Conservation (phyloP, 37 sponge, comb jelly and placozoan genomes). For the Diacarnus erythraeanus region DNA sequence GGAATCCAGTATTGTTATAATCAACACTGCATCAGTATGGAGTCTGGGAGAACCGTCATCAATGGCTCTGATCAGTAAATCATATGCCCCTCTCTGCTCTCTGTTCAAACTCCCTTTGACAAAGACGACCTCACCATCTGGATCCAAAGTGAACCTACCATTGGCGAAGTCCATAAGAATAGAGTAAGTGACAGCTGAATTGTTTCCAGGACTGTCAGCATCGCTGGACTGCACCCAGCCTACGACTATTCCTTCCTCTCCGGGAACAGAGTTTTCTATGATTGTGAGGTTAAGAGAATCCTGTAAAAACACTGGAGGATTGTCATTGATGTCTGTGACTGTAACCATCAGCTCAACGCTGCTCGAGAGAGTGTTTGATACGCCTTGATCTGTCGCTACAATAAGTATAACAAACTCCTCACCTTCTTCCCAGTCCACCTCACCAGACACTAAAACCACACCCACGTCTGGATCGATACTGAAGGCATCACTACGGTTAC, state of each 20-base stretch:
- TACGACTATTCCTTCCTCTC: constrained; percentile 8
- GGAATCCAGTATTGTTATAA: constrained; percentile 44
- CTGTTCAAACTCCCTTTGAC: constrained; percentile 30
- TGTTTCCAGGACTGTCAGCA: constrained; percentile 56
- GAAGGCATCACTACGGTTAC: constrained; percentile 32
- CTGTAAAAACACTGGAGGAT: constrained; percentile 46
- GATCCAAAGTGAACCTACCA: constrained; percentile 43
- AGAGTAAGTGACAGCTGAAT: constrained; percentile 45
- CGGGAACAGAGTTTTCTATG: constrained; percentile 41
- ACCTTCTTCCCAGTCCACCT: constrained; percentile 61
- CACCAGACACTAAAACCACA: constrained; percentile 34
- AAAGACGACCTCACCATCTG: constrained; percentile 44
- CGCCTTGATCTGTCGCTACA: constrained; percentile 47
- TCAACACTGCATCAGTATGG: constrained; percentile 39
- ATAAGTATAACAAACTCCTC: constrained; percentile 17
- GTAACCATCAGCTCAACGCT: constrained; percentile 30
- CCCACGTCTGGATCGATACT: constrained; percentile 36
- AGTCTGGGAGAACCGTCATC: constrained; percentile 53
- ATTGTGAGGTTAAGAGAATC: constrained; percentile 40
- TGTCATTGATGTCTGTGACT: constrained; percentile 68
- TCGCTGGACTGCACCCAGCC: constrained; percentile 45
- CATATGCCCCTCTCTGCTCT: constrained; percentile 41
- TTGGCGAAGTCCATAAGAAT: constrained; percentile 39
- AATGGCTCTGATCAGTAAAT: constrained; percentile 44
- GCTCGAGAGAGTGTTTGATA: constrained; percentile 26